phyloP scores from a whole-genome alignment of 2,888 invertebrate genomes.

The Volucella inflata region DNA sequence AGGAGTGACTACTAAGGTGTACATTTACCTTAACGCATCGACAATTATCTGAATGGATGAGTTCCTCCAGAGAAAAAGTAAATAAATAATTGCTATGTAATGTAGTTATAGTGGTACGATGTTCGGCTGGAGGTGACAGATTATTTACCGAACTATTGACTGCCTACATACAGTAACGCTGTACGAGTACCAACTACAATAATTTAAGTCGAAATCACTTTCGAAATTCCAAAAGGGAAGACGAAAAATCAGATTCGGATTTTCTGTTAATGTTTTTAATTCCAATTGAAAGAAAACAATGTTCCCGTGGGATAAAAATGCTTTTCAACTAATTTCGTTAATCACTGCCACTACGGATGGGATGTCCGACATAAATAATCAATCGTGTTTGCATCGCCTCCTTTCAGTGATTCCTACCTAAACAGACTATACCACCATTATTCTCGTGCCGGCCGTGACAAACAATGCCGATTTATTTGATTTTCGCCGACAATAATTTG shows the following conservation, averaged over 20 bases:
- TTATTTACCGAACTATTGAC: constrained; percentile 47
- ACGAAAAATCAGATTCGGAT: constrained; percentile 34
- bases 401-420: background rate
- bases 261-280: constrained; percentile 11
- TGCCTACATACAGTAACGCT: constrained; percentile 18
- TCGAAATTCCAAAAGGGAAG: constrained; percentile 31
- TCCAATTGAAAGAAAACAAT: constrained; percentile 44
- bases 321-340: constrained; percentile 69
- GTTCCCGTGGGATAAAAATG: constrained; percentile 72
- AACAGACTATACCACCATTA: background rate
- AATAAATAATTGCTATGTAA: constrained; percentile 60
- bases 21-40: constrained; percentile 84
- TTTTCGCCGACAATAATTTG: constrained; percentile 75
- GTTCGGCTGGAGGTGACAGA: constrained; percentile 61
- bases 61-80: constrained; percentile 64
- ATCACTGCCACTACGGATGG: constrained; percentile 67
- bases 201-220: background rate
- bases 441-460: constrained; percentile 41
- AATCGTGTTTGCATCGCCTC: constrained; percentile 69
- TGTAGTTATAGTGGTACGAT: constrained; percentile 43
- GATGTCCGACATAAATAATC: constrained; percentile 65
- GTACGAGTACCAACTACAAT: constrained; percentile 12
- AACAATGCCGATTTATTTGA: constrained; percentile 75
- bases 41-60: constrained; percentile 84
- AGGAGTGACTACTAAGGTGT: constrained; percentile 77